Percentiles rank a stretch among this genome's conserved stretches.
Conservation (phyloP, 2,888 invertebrate genomes). For the Augiades crinisus region DNA sequence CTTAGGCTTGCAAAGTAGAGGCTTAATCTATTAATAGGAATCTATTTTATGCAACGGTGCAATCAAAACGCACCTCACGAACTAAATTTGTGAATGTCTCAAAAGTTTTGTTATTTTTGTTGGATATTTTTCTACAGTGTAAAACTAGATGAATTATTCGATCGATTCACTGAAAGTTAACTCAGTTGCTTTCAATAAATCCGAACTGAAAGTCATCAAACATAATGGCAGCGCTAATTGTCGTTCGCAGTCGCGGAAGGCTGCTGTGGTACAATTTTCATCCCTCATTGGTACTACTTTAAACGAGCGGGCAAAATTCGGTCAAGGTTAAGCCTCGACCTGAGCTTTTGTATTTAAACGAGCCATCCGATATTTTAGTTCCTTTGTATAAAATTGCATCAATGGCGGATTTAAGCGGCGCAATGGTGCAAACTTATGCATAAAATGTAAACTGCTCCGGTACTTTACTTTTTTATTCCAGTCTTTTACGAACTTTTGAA, state of each 20-base stretch:
- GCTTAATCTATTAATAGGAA: neutral
- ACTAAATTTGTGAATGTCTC: no score
- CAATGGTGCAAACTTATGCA: conserved; percentile 10
- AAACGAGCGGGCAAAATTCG: conserved; percentile 44
- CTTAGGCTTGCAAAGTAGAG: neutral
- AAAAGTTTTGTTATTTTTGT: no score
- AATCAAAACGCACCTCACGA: no score
- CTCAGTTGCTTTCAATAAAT: neutral
- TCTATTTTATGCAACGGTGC: neutral
- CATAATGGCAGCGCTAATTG: conserved; percentile 7
- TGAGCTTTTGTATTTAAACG: conserved; percentile 55
- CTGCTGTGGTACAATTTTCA: conserved; percentile 47
- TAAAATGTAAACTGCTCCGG: neutral
- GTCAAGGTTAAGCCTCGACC: conserved; percentile 73
- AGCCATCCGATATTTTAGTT: conserved; percentile 53
- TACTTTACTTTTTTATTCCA: no score
- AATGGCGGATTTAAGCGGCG: conserved; percentile 19
- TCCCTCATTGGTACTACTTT: conserved; percentile 47
- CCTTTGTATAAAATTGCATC: conserved; percentile 49
- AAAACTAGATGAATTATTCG: no score
- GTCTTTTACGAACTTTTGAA: no score
- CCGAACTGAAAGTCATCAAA: conserved; percentile 5
- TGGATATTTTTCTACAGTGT: no score
- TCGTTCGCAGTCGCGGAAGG: conserved; percentile 40
- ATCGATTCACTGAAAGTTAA: no score